Evolutionary conservation across 2,888 invertebrate species (phyloP), one percentile per base, ranked within the genome.

Genomic region (Aleiodes alternator): DNA sequence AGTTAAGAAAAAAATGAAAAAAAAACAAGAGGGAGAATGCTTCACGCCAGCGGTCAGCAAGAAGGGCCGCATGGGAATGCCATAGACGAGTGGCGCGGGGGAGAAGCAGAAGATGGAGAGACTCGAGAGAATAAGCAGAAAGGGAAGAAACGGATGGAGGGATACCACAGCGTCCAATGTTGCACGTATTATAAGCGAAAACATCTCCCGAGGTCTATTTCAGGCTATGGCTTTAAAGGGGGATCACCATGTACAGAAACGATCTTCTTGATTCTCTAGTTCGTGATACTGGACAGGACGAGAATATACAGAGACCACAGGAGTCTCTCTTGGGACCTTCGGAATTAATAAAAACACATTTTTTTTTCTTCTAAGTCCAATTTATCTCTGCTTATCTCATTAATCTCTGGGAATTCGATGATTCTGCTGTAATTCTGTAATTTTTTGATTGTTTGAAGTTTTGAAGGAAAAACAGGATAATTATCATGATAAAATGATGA

Each of bases 221-320:
- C 75, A 75, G 51, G 61, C 61, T 53, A 55, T 70, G 69, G 16
- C 61, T n/a, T 61, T 34, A 14, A n/a, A 14, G 61, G 57, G 71
- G 72, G 61, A 75, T 72, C n/a, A 12, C 59, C 72, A 69, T 75
- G 75, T 72, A 72, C 50, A 71, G 51, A 75, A 71, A 11, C 66
- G 23, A 50, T 66, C 66, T 66, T 66, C 66, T 74, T 34, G 69
- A 73, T 53, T 75, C 71, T 68, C 61, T 53, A 59, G 59, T 59
- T 51, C 73, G 69, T 69, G 69, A 73, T 43, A 69, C 48, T 66
- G 71, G 53, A 72, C 38, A 38, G 56, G 34, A 70, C 57, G 50
- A 56, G 56, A 72, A 71, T 57, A 50, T 61, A 56, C 56, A 23
- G 23, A 12, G 53, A 75, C 53, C 70, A 55, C 75, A 66, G 66